These are phyloP conservation scores for Drosophila sechellia DNA, from an alignment of 1,140 invertebrate species.

Conservation along the genomic window DNA sequence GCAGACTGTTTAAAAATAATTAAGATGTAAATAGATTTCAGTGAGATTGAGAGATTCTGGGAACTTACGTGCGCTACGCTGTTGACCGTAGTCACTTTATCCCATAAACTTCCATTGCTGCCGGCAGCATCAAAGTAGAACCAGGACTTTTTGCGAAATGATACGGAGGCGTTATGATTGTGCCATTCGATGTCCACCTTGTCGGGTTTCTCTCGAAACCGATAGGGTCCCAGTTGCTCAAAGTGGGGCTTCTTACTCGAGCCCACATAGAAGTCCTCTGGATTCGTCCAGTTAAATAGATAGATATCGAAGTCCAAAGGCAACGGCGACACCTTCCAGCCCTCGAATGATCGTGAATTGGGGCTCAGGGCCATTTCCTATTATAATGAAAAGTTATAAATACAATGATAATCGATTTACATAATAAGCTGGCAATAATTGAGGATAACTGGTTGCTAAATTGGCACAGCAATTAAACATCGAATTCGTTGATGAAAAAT, in stretches of 20 bases:
- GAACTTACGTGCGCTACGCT: slow-evolving; percentile 90
- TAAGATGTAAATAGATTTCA: neutral
- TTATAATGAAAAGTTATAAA: slow-evolving; percentile 53
- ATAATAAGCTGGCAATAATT: slow-evolving; percentile 32
- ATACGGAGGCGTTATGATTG: slow-evolving; percentile 91
- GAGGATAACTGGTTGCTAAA: slow-evolving; percentile 28
- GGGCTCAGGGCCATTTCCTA: slow-evolving; percentile 88
- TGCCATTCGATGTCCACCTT: slow-evolving; percentile 90
- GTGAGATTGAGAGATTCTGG: slow-evolving; percentile 7
- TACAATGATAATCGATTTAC: slow-evolving; percentile 27
- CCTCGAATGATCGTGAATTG: slow-evolving; percentile 86
- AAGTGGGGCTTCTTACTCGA: slow-evolving; percentile 87
- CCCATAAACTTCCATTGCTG: slow-evolving; percentile 91
- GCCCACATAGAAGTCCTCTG: slow-evolving; percentile 86
- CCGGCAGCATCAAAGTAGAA: slow-evolving; percentile 90
- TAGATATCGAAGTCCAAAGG: slow-evolving; percentile 91
- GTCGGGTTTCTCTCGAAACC: slow-evolving; percentile 89
- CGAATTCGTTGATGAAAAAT: slow-evolving; percentile 23
- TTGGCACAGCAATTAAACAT: slow-evolving; percentile 5
- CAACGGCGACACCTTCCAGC: slow-evolving; percentile 91
- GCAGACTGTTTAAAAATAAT: slow-evolving; percentile 87
- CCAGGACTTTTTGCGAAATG: slow-evolving; percentile 90
- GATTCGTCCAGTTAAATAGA: slow-evolving; percentile 94
- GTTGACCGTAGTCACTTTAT: slow-evolving; percentile 92
- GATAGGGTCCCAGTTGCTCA: slow-evolving; percentile 90